Evolutionary conservation across 2,888 invertebrate genomes (phyloP).

Genomic region (Actias luna): DNA sequence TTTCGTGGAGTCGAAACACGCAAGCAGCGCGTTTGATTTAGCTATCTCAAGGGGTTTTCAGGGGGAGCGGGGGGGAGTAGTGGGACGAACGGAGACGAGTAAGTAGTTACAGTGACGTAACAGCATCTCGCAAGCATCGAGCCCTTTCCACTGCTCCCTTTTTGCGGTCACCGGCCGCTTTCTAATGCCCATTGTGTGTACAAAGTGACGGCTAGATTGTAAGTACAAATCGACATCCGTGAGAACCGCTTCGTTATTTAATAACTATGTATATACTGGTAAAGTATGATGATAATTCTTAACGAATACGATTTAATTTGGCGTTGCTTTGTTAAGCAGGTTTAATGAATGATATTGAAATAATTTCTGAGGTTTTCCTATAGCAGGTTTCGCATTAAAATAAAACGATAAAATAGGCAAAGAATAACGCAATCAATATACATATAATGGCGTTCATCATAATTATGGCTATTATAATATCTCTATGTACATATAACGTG

Average conservation of each 20-base stretch:
- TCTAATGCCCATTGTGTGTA: constrained; percentile 76
- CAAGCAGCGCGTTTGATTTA: constrained; percentile 21
- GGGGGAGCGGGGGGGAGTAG: constrained; percentile 36
- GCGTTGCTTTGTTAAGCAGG: neutral
- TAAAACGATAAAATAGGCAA: neutral
- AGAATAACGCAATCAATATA: neutral
- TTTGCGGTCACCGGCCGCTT: constrained; percentile 76
- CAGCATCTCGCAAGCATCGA: constrained; percentile 65
- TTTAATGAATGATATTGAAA: neutral
- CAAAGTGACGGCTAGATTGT: constrained; percentile 56
- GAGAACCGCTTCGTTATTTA: constrained; percentile 56
- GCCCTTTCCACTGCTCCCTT: constrained; percentile 76
- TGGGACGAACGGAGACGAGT: constrained; percentile 37
- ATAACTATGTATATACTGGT: constrained; percentile 47
- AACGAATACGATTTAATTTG: neutral
- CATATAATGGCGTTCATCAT: neutral
- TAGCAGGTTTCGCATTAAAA: neutral
- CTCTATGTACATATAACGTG: constrained; percentile 27
- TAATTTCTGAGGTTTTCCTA: neutral
- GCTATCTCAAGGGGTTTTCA: constrained; percentile 32
- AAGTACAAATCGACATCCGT: constrained; percentile 67
- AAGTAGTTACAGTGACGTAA: constrained; percentile 65
- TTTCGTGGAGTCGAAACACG: constrained; percentile 6
- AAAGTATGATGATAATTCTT: neutral
- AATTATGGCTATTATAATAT: constrained; percentile 14